Conservation (phyloP, 2,113 vertebrate genomes). For the Neodon shergylaensis region DNA sequence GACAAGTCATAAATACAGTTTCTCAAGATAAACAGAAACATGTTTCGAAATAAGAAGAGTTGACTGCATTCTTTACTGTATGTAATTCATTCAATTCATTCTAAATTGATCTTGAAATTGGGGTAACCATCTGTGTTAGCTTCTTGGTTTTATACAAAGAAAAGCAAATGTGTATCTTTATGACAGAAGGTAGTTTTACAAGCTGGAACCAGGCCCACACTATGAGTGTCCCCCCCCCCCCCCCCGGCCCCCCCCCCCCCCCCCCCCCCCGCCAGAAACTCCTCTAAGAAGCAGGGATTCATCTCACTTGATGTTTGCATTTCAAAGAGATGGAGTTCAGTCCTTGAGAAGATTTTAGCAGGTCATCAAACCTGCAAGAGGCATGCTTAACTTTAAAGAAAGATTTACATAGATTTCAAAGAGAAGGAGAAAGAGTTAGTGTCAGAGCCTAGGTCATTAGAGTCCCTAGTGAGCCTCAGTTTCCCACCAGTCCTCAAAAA, state of each 20-base stretch:
- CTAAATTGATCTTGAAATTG: background rate
- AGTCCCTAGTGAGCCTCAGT: background rate
- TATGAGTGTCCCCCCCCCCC: background rate
- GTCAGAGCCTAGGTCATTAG: background rate
- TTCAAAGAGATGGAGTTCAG: background rate
- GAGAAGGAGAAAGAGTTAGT: background rate
- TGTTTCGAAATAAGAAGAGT: background rate
- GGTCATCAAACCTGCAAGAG: conserved; percentile 31
- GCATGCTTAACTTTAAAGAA: background rate
- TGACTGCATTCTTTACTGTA: background rate
- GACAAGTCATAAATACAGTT: background rate
- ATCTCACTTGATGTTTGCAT: background rate
- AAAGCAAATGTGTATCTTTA: background rate
- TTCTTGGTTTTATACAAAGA: conserved; percentile 17
- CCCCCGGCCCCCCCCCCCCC: too few species aligned
- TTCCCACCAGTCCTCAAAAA: background rate
- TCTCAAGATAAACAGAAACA: conserved; percentile 5
- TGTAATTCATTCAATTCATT: background rate
- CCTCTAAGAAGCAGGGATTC: background rate
- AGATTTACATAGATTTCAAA: conserved; percentile 52
- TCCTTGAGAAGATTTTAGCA: background rate
- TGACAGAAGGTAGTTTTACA: conserved; percentile 10
- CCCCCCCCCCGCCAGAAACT: background rate
- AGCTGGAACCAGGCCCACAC: background rate
- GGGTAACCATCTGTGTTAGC: background rate